Evolutionary conservation across 2,888 invertebrate genomes (phyloP).

Genomic region (Allolobophora icterica): DNA sequence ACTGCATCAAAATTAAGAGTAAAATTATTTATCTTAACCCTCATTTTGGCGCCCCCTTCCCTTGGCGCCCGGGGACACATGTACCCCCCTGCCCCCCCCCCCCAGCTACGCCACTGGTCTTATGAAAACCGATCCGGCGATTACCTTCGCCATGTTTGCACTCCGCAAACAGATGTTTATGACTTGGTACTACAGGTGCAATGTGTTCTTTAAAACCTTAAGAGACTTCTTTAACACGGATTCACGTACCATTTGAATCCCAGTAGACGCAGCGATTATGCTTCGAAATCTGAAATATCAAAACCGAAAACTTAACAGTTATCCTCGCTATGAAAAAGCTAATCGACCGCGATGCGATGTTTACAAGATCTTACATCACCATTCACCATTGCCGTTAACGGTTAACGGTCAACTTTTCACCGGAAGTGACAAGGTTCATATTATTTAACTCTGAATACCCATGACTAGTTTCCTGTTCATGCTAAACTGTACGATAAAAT

Average conservation of each 20-base stretch:
- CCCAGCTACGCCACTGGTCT: too few relatives aligned
- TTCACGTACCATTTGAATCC: conserved; percentile 35
- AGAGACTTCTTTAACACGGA: neutral
- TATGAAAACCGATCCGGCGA: neutral
- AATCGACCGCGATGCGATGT: neutral
- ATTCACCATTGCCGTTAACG: too few relatives aligned
- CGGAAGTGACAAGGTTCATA: too few relatives aligned
- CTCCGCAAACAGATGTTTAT: neutral
- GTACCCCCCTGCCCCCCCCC: too few relatives aligned
- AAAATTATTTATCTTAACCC: too few relatives aligned
- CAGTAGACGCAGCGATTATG: conserved; percentile 40
- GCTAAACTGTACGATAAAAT: neutral
- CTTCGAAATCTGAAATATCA: conserved; percentile 20
- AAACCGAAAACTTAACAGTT: neutral
- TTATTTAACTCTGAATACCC: neutral
- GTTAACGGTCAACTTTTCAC: too few relatives aligned
- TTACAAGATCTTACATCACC: neutral
- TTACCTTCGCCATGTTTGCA: neutral
- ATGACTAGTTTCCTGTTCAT: neutral
- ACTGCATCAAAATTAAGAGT: too few relatives aligned
- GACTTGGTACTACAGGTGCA: too few relatives aligned
- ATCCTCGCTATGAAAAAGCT: neutral
- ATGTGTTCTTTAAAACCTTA: neutral
- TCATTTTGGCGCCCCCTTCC: too few relatives aligned
- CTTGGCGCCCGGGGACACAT: too few relatives aligned